These are phyloP conservation scores for Epirrhoe alternata DNA, from an alignment of 2,888 invertebrate genomes.

Conservation along the genomic window DNA sequence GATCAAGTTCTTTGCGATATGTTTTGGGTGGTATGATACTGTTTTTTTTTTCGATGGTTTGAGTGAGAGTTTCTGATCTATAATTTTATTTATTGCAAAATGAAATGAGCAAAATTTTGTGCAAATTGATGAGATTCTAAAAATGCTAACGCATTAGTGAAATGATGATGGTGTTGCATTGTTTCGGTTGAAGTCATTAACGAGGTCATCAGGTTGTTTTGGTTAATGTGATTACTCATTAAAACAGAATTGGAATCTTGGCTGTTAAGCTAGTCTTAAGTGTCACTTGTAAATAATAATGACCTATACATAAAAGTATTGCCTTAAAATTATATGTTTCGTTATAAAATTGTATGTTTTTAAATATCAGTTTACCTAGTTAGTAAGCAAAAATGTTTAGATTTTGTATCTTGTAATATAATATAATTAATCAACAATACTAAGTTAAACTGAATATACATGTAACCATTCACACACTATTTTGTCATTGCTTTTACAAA, in stretches of 20 bases:
- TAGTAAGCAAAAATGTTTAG: background rate
- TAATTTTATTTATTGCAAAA: slow-evolving; percentile 1
- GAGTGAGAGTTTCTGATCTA: slow-evolving; percentile 22
- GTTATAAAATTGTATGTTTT: background rate
- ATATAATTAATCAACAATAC: slow-evolving; percentile 19
- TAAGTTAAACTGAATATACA: slow-evolving; percentile 26
- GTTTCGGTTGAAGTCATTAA: slow-evolving; percentile 36
- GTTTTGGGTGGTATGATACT: too few relatives aligned
- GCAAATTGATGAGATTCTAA: slow-evolving; percentile 35
- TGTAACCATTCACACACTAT: slow-evolving; percentile 36
- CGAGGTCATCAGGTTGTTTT: slow-evolving; percentile 36
- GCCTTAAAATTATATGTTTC: background rate
- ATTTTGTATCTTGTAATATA: slow-evolving; percentile 5
- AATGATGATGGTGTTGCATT: slow-evolving; percentile 36
- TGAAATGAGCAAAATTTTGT: slow-evolving; percentile 24
- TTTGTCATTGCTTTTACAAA: slow-evolving; percentile 38
- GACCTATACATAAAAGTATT: background rate
- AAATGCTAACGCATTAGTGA: slow-evolving; percentile 38
- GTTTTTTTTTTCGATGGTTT: background rate
- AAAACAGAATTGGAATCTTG: slow-evolving; percentile 9
- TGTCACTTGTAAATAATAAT: background rate
- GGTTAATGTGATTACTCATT: slow-evolving; percentile 28
- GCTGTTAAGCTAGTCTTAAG: slow-evolving; percentile 1
- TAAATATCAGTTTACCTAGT: too few relatives aligned
- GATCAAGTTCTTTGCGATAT: too few relatives aligned